Percentiles rank a stretch among this genome's conserved stretches.
Conservation (phyloP, 2,797 vertebrate species). For the Peromyscus melanophrys region DNA sequence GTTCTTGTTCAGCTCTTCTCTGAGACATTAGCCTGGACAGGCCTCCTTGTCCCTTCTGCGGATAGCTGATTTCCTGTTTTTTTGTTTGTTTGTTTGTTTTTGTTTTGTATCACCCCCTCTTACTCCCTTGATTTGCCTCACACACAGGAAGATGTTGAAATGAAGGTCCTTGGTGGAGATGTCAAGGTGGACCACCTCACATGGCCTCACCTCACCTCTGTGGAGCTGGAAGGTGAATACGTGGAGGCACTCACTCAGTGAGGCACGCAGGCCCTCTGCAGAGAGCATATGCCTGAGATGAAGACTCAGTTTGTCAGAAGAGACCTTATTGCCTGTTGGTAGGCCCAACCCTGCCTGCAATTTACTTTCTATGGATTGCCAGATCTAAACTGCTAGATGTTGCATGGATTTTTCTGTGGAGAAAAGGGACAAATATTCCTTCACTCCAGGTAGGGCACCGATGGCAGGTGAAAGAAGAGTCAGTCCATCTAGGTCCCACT, state of each 20-base stretch:
- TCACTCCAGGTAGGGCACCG: background rate
- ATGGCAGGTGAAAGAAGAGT: background rate
- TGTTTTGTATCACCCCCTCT: background rate
- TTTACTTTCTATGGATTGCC: background rate
- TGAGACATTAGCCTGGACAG: conserved; percentile 25
- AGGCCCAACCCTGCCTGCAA: background rate
- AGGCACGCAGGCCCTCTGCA: background rate
- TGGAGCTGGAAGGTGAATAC: background rate
- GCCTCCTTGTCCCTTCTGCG: background rate
- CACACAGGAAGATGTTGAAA: background rate
- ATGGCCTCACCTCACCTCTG: background rate
- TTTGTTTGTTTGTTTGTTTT: background rate
- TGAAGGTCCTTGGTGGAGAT: background rate
- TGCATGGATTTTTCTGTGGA: background rate
- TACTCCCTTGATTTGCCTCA: background rate
- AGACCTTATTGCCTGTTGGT: background rate
- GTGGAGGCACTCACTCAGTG: background rate
- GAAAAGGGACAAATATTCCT: background rate
- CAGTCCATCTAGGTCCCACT: background rate
- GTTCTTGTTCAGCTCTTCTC: conserved; percentile 17
- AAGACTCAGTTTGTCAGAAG: background rate
- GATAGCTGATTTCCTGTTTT: background rate
- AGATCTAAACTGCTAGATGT: background rate
- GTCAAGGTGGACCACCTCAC: background rate
- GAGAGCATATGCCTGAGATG: background rate